Evolutionary conservation across 2,888 invertebrate genomes (phyloP).

Genomic region (Ormyrus pomaceus): DNA sequence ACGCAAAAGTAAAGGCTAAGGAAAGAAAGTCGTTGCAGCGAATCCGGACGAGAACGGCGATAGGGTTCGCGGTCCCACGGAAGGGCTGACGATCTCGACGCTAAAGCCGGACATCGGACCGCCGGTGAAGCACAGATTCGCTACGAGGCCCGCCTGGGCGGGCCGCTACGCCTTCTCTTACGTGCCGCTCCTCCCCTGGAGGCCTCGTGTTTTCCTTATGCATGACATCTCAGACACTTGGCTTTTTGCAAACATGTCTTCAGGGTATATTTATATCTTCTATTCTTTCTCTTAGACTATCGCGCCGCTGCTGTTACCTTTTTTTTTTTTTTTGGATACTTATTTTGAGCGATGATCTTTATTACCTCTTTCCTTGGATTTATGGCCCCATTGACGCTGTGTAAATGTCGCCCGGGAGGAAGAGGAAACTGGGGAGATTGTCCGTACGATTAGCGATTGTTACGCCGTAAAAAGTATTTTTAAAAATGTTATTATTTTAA

Average conservation of each 20-base stretch:
- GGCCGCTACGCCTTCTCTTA: slow-evolving; percentile 95
- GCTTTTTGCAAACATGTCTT: slow-evolving; percentile 89
- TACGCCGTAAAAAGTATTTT: no score
- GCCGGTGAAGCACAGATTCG: slow-evolving; percentile 75
- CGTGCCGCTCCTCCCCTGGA: slow-evolving; percentile 87
- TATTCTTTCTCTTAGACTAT: slow-evolving; percentile 43
- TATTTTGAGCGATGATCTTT: no score
- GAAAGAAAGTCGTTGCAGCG: slow-evolving; percentile 66
- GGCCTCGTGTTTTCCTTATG: slow-evolving; percentile 89
- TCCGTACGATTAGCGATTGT: no score
- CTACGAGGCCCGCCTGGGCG: slow-evolving; percentile 85
- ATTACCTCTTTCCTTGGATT: no score
- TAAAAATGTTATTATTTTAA: no score
- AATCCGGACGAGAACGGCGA: slow-evolving; percentile 69
- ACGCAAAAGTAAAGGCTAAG: not conserved
- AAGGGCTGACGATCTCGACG: slow-evolving; percentile 65
- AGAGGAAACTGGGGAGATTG: no score
- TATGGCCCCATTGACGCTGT: no score
- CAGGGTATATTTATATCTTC: slow-evolving; percentile 79
- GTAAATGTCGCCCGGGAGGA: no score
- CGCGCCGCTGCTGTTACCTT: no score
- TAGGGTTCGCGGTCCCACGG: slow-evolving; percentile 72
- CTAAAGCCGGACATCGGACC: slow-evolving; percentile 77
- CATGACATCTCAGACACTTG: slow-evolving; percentile 84
- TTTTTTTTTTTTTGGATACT: not conserved